Base-by-base conservation (phyloP, 1,140 invertebrate species). In the Helicoverpa zea region DNA sequence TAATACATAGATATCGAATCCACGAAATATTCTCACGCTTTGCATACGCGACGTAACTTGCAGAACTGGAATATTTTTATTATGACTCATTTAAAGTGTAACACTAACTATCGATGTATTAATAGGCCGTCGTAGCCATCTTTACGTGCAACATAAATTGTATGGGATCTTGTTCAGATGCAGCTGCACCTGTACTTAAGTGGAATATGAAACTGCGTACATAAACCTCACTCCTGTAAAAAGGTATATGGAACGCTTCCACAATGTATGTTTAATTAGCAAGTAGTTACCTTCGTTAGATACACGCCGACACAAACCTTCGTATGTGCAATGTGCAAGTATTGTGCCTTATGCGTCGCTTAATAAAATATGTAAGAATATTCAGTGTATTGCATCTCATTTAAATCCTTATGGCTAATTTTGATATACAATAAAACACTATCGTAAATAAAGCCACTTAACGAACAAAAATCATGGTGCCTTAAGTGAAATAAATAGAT, bases 1-100 rank as follows among this genome's bases (percentile, higher is more conserved):
- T 78, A 82, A 72, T 79, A 30, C 75, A 52, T 66, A 72, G 47
- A 77, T 56, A 80, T 49, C 64, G 29, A 83, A 66, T 83, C 73
- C 73, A 66, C 16, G 70, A 30, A 77, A 83, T 74, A 85, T 86
- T 86, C 83, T 79, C 83, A 84, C 82, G 80, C 79, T 83, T 82
- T 81, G 79, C 77, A 84, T 83, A 83, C 66, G 56, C 49, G 18
- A 80, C 51, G 52, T 73, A 72, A 78, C 64, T 79, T 70, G 78
- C 70, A 52, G 52, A 81, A 82, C 82, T 78, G 68, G 84, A 80
- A 76, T 76, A 76, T 49, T 80, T 74, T 85, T 80, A 80, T 81
- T 82, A 76, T 80, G 82, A 83, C 52, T 85, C 81, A 85, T 73
- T 79, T 68, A 66, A 68, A 70, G 64, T 79, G 76, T 79, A 79